Evolutionary conservation across 2,113 vertebrate genomes (phyloP).

Genomic region (Charadrius vociferus): DNA sequence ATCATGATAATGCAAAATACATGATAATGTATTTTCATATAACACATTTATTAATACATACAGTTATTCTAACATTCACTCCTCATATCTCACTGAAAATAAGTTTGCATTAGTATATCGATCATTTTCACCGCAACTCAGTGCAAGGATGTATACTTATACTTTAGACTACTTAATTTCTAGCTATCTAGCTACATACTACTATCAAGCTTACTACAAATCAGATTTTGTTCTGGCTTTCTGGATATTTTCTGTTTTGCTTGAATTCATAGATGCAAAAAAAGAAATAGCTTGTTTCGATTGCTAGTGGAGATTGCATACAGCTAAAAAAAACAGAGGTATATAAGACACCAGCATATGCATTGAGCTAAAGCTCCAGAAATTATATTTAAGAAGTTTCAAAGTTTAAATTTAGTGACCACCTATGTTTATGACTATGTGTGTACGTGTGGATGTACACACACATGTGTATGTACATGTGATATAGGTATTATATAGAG

Average conservation of each 20-base stretch:
- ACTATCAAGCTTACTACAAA: background rate
- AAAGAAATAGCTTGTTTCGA: background rate
- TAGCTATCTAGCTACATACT: background rate
- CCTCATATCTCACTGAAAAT: background rate
- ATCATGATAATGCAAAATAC: no score
- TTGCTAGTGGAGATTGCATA: background rate
- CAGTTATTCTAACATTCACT: background rate
- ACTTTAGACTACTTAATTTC: background rate
- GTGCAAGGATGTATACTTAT: background rate
- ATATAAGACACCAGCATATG: background rate
- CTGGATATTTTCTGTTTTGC: background rate
- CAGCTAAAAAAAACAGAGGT: background rate
- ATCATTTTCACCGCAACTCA: background rate
- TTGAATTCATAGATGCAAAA: background rate
- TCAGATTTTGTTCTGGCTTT: background rate
- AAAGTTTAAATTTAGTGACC: background rate
- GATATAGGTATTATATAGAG: background rate
- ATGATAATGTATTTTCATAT: conserved; percentile 14
- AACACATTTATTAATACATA: background rate
- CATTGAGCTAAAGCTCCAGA: background rate
- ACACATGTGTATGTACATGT: background rate
- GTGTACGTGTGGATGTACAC: background rate
- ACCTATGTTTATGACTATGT: background rate
- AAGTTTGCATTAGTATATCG: background rate
- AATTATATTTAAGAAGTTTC: background rate